Evolutionary conservation across 2,113 vertebrate genomes (phyloP).

Genomic region (Lynx canadensis): DNA sequence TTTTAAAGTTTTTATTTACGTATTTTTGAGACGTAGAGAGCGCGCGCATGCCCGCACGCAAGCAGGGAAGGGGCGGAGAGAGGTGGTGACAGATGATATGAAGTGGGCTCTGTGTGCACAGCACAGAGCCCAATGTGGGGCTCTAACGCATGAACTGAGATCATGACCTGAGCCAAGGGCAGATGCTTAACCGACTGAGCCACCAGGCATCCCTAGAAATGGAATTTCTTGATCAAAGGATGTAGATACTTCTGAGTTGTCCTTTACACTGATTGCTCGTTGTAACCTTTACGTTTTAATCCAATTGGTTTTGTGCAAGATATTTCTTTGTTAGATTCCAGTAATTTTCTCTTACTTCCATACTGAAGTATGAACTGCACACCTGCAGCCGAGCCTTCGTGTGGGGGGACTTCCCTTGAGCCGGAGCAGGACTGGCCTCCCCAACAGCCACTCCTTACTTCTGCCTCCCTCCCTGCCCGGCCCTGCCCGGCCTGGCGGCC

Average conservation of each 20-base stretch:
- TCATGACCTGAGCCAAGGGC: not conserved
- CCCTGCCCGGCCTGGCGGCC: not conserved
- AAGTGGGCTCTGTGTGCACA: too few relatives aligned
- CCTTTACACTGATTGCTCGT: not conserved
- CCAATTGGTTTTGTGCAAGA: not conserved
- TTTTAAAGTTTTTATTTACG: not conserved
- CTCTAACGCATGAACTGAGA: not conserved
- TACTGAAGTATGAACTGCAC: not conserved
- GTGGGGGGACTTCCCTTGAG: not conserved
- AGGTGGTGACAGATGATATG: not conserved
- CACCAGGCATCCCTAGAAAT: not conserved
- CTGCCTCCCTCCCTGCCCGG: not conserved
- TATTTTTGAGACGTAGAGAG: not conserved
- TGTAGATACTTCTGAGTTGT: rapidly evolving
- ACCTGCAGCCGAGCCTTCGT: not conserved
- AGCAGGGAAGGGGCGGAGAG: not conserved
- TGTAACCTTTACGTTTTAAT: not conserved
- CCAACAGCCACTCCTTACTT: not conserved
- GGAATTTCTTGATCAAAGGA: too few relatives aligned
- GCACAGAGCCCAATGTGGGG: not conserved
- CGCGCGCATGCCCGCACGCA: rapidly evolving
- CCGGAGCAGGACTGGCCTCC: not conserved
- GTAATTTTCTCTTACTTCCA: not conserved
- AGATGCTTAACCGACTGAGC: not conserved
- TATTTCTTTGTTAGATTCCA: not conserved